Percentiles rank a stretch among this genome's conserved stretches.
These are phyloP conservation scores for Barbus barbus DNA, from an alignment of 2,113 vertebrate genomes.

Conservation along the genomic window DNA sequence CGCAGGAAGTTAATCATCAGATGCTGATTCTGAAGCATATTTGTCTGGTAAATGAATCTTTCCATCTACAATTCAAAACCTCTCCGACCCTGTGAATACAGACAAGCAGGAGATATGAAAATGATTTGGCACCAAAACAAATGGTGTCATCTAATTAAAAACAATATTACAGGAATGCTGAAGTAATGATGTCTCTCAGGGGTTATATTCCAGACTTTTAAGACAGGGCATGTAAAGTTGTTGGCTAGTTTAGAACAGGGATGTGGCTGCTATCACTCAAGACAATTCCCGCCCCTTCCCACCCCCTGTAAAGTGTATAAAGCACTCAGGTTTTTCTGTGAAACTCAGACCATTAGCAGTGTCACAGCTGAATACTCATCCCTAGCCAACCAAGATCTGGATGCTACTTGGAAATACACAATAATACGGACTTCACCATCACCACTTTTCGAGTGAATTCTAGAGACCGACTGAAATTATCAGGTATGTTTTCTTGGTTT, in stretches of 20 bases:
- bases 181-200: conserved; percentile 38
- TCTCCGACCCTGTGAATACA: not conserved
- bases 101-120: conserved; percentile 40
- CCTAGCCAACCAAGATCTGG: conserved; percentile 41
- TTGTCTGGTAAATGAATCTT: conserved; percentile 20
- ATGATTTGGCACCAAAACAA: conserved; percentile 30
- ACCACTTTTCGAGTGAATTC: conserved; percentile 38
- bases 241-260: conserved; percentile 53
- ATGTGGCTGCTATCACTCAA: conserved; percentile 59
- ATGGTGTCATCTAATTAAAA: conserved; percentile 28
- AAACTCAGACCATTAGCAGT: conserved; percentile 71
- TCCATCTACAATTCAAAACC: not conserved
- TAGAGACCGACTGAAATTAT: conserved; percentile 25
- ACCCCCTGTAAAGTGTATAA: conserved; percentile 71
- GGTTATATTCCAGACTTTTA: conserved; percentile 42
- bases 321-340: conserved; percentile 59
- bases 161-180: conserved; percentile 42
- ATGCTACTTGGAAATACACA: conserved; percentile 41
- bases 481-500: conserved; percentile 50
- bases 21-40: conserved; percentile 29
- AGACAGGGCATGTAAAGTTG: conserved; percentile 50
- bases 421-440: too few relatives aligned
- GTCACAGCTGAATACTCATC: conserved; percentile 60
- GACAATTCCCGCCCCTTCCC: conserved; percentile 63
- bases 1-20: conserved; percentile 25